Evolutionary conservation across 1,140 invertebrate genomes (phyloP), one percentile per base, ranked within the genome.

Genomic region (Cephus cinctus): DNA sequence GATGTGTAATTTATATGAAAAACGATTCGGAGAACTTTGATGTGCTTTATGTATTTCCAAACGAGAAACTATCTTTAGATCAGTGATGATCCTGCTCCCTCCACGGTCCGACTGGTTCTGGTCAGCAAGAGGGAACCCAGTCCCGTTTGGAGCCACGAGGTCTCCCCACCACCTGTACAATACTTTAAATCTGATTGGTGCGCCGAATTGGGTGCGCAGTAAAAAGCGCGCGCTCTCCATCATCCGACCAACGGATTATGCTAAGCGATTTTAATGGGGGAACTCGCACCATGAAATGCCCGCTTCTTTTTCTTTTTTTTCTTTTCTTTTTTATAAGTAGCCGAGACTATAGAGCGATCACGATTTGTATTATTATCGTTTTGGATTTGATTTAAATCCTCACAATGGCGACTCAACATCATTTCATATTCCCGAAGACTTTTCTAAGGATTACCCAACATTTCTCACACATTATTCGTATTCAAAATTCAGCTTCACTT

Each of bases 171-270:
- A 56, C n/a, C 12, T 8, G 27, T 16, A 23, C 35, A n/a, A 25
- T 11, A 45, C 55, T 76, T 75, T 60, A 62, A 76, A 73, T 73
- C 52, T 49, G 46, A 76, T 76, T 76, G 73, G 73, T 56, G 73
- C 72, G 73, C 69, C 11, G 38, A 15, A 2, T 14, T 5, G 35
- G 56, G n/a, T 76, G 73, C 73, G 73, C 73, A 21, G 52, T 43
- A 65, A 63, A 75, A 74, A 61, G 65, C 68, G 67, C 54, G 56
- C 51, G 32, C 23, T 45, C 18, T 0, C 11, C 11, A 5, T 18
- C 41, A 56, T 42, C 44, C 38, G 52, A 47, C 56, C 65, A 67
- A 68, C 65, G 65, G 60, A 66, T 66, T 68, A 68, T 66, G 65
- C 54, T 66, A 66, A 67, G 59, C 57, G 57, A 65, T 62, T 47